Evolutionary conservation across 2,888 invertebrate genomes (phyloP), one percentile per base, ranked within the genome.

Genomic region (Andrena bucephala): DNA sequence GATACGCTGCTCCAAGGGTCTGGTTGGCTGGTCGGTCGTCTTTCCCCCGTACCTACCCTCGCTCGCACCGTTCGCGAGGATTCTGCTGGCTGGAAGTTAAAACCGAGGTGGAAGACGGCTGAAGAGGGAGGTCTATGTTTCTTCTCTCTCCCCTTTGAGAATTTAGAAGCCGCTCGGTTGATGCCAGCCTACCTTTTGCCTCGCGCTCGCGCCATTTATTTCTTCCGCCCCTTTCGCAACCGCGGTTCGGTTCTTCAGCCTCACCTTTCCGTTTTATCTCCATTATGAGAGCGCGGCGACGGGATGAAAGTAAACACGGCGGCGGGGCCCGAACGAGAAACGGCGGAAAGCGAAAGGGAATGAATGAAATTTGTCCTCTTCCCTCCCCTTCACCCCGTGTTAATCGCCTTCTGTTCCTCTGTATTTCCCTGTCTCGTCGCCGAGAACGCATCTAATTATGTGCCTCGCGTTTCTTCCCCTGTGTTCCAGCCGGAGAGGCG

Each of bases 241-340:
- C 60, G 42, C 36, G 63, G 13, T 54, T 24, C 70, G 79, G 31
- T 59, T 62, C 59, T 27, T 50, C 2, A 16, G 16, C 5, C 69
- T 81, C 70, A 33, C 48, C 71, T 66, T 80, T 63, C 66, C 66
- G 75, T 71, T 84, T 70, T 59, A 72, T 67, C 78, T 70, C 31
- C 50, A 16, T 57, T 59, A 42, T 36, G 36, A 52, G 48, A 36
- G 5, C 52, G 36, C 52, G 10, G 4, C 10, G 57, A 63, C 7
- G 50, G 27, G 74, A 63, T 74, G 76, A 70, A 69, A 79, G 69
- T 67, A 63, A 77, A 69, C 62, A 54, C 50, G 54, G 57, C 31
- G 67, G 16, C 16, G 16, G 16, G 16, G 52, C 27, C 60, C 70
- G 73, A 70, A 65, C 62, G 60, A 81, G 5, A 67, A 69, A 50